Evolutionary conservation across 1,140 invertebrate genomes (phyloP).

Genomic region (Drosophila grimshawi): DNA sequence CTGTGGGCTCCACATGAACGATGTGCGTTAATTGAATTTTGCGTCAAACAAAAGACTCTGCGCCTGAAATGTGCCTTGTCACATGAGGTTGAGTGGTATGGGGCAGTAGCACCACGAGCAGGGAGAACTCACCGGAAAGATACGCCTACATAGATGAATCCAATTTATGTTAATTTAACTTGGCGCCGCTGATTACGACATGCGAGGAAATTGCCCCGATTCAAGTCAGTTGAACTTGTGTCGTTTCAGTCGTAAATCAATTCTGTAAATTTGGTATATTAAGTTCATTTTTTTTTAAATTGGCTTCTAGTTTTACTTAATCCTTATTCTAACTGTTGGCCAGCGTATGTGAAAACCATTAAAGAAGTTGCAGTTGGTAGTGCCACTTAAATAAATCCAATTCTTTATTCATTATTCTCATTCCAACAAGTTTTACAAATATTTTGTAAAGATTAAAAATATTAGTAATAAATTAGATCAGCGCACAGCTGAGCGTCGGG

Average conservation of each 20-base stretch:
- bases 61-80: conserved; percentile 66
- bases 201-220: conserved; percentile 19
- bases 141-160: conserved; percentile 7
- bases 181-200: conserved; percentile 2
- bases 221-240: not conserved
- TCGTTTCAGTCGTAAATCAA: not conserved
- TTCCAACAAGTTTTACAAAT: no score
- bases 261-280: not conserved
- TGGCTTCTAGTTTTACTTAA: no score
- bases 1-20: conserved; percentile 52
- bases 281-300: not conserved
- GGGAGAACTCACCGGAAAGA: conserved; percentile 8
- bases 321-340: no score
- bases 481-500: not conserved
- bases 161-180: not conserved
- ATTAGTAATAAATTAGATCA: no score
- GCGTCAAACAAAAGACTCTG: conserved; percentile 72
- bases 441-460: no score
- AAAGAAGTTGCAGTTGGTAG: no score
- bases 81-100: conserved; percentile 59
- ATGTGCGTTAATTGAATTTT: conserved; percentile 78
- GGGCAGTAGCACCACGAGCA: conserved; percentile 21
- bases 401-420: no score
- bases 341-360: no score
- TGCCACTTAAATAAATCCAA: no score